A percentile compares a stretch with the other conserved stretches of the same genome.
Evolutionary conservation across 2,888 invertebrate genomes (phyloP).

Genomic region (Nomada hirtipes): DNA sequence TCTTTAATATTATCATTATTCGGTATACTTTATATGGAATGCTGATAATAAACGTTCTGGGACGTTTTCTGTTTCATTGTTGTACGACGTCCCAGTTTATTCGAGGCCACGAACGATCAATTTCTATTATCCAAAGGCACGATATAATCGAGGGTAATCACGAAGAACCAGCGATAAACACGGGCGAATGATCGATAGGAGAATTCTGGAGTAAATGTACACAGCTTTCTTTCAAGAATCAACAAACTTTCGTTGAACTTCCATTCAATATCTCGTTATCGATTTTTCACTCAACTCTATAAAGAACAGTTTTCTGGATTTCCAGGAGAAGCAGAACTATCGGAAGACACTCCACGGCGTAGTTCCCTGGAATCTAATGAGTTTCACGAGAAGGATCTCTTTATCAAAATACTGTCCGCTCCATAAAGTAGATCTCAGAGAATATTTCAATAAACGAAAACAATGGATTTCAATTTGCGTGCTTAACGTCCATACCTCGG

Average conservation of each 20-base stretch:
- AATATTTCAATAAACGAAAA: neutral
- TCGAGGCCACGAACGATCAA: neutral
- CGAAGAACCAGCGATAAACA: conserved; percentile 11
- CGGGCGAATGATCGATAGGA: conserved; percentile 3
- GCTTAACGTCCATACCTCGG: neutral
- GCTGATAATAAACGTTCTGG: no score
- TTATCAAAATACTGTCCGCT: neutral
- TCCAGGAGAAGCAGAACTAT: neutral
- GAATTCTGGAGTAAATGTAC: neutral
- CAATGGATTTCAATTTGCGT: neutral
- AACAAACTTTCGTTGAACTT: conserved; percentile 17
- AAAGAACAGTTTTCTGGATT: conserved; percentile 15
- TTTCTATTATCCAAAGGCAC: neutral
- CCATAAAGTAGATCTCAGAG: neutral
- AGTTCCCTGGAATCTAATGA: neutral
- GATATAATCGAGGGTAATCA: conserved; percentile 5
- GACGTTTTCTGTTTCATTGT: neutral
- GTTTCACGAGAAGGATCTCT: neutral
- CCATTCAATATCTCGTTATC: conserved; percentile 18
- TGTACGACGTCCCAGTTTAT: neutral
- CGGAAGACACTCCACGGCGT: neutral
- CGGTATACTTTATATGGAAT: no score
- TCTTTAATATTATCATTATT: no score
- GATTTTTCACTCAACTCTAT: conserved; percentile 13
- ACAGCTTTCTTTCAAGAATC: conserved; percentile 5